Evolutionary conservation across 2,113 vertebrate genomes (phyloP), one percentile per base, ranked within the genome.

Genomic region (Eurystomus gularis): DNA sequence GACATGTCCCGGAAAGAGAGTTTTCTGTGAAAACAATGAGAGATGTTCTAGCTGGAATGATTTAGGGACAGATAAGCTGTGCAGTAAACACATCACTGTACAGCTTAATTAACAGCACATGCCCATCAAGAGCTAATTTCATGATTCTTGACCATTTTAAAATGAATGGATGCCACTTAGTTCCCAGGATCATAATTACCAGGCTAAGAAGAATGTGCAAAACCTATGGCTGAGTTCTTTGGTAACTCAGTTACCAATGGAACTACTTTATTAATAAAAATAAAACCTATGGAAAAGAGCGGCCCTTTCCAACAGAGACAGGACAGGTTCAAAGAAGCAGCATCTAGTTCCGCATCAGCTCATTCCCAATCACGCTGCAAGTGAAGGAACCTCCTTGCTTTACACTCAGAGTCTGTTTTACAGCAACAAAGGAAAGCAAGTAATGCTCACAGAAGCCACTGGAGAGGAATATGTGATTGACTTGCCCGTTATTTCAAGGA

Each of bases 331-430:
- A 6, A 6, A 60, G 57, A 1, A 57, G 39, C 75, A 58, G 18
- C 42, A 60, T 2, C 51, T 24, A 26, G 2, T 21, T 37, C 69
- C 75, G 17, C 29, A 29, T 10, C 28, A 42, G 0, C 52, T 20
- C 62, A 1, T 31, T 31, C 42, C 75, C 39, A 18, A 0, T 1
- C 73, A 2, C 0, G 0, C 25, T 17, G 1, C 0, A 19, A 42
- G 2, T 0, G 48, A 55, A 64, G 40, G 52, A 82, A 29, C 26
- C 73, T 81, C 40, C 26, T 52, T 28, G 69, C 28, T 54, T 19
- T 61, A 20, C 25, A 31, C 29, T 10, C 58, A 24, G 42, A 7
- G 17, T 13, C 57, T 16, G 51, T 1, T 49, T 58, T 37, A 48
- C 42, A 21, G 35, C 52, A 58, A 29, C 8, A 55, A n/a, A 83